Base-by-base conservation (phyloP, 2,888 invertebrate genomes). In the Amiota mariae region DNA sequence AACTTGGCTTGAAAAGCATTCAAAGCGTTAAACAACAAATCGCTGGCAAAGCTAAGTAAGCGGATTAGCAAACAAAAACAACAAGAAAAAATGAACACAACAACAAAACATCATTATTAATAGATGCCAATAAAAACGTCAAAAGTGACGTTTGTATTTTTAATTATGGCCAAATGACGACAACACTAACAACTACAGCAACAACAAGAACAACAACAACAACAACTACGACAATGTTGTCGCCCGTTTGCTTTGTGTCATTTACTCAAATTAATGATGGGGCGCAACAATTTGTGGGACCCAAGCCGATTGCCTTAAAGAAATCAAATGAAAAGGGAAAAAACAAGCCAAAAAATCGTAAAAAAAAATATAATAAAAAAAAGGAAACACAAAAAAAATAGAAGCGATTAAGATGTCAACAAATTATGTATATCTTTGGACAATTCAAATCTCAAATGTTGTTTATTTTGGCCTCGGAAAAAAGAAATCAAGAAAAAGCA, bases 381-480 rank as follows among this genome's bases (percentile, higher is more conserved):
- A 10, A 36, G 36, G 2, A 63, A 20, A 63, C 6, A 63, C 24
- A 63, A 12, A 6, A 63, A 1, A 46, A 1, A 15, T 46, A 46
- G 46, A 24, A 72, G 54, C 82, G 81, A 83, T 83, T 83, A 83
- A 85, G 83, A 78, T 83, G 85, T 83, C 82, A 81, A 78, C 81
- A 68, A 76, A 81, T 76, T 81, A 77, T n/a, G n/a, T n/a, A n/a
- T 67, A 71, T 78, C 6, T 36, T 79, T 82, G 76, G 78, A 79
- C 77, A 82, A 79, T 79, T 84, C 82, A 77, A 79, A 78, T 57
- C 72, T 66, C 48, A 51, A 75, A 46, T 46, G 70, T 77, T 77
- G 48, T 24, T 11, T 70, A 72, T 51, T 72, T 70, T 75, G 70
- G 51, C 54, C 13, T 8, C 12, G 36, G 36, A 36, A 36, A 6